Percentiles rank a stretch among this genome's conserved stretches.
Conservation (phyloP, 2,888 invertebrate species). For the Monopis laevigella region DNA sequence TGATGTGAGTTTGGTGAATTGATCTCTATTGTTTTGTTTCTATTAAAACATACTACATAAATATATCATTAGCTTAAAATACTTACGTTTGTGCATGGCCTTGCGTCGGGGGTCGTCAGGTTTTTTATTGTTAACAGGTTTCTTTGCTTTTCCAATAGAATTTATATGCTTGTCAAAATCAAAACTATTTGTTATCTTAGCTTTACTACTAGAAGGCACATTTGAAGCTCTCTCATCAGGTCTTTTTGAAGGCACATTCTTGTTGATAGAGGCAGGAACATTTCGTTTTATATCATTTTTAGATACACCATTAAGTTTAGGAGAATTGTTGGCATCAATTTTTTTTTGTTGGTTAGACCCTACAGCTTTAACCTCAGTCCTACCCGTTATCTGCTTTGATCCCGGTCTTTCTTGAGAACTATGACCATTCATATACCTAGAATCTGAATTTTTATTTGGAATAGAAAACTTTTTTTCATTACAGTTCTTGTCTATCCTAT, state of each 20-base stretch:
- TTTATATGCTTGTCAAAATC: slow-evolving; percentile 58
- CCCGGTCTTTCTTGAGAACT: slow-evolving; percentile 36
- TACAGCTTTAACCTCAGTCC: neutral
- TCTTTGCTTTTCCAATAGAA: slow-evolving; percentile 30
- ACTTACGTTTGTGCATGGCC: slow-evolving; percentile 39
- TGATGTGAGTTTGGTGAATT: too few species aligned
- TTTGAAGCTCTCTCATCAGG: slow-evolving; percentile 34
- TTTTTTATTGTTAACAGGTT: slow-evolving; percentile 34
- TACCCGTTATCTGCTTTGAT: slow-evolving; percentile 30
- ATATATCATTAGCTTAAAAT: too few species aligned
- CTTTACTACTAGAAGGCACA: slow-evolving; percentile 22
- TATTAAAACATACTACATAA: too few species aligned
- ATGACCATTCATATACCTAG: slow-evolving; percentile 37
- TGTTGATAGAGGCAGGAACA: slow-evolving; percentile 16
- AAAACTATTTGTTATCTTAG: slow-evolving; percentile 34
- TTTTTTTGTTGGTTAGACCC: neutral
- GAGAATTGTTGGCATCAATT: neutral
- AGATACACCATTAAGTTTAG: too few species aligned
- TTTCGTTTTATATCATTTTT: slow-evolving; percentile 26
- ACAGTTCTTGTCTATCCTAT: slow-evolving; percentile 57
- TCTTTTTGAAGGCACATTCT: slow-evolving; percentile 23
- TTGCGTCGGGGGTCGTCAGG: slow-evolving; percentile 30
- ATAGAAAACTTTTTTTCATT: slow-evolving; percentile 36
- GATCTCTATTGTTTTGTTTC: too few species aligned
- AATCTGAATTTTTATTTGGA: slow-evolving; percentile 32